These are phyloP conservation scores for Speoplatyrhinus poulsoni DNA, from an alignment of 2,113 vertebrate genomes.

Conservation along the genomic window DNA sequence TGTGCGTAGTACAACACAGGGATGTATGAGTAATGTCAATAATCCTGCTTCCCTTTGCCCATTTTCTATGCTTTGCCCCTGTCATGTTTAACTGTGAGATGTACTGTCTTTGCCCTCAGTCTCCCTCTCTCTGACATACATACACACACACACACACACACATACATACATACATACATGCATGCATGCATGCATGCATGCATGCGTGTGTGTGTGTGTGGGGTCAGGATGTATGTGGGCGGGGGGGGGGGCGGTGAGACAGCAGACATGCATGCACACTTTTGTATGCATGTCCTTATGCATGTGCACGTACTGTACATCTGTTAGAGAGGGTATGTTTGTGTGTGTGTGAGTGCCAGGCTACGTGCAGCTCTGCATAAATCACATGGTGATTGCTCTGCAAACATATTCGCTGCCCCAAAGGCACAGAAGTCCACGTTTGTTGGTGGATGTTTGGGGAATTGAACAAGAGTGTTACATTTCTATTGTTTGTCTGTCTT, in stretches of 20 bases:
- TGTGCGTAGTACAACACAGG: too few species aligned
- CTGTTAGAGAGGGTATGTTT: not conserved
- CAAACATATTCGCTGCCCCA: constrained; percentile 22
- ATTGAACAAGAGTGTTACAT: constrained; percentile 27
- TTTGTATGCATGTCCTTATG: not conserved
- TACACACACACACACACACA: not conserved
- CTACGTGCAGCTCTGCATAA: constrained; percentile 9
- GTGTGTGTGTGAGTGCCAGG: not conserved
- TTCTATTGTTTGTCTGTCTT: constrained; percentile 25
- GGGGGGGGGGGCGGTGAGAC: not conserved
- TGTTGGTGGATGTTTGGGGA: constrained; percentile 12
- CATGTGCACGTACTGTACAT: not conserved
- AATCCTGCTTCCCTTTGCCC: too few species aligned
- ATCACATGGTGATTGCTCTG: constrained; percentile 22
- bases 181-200: not conserved
- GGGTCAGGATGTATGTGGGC: not conserved
- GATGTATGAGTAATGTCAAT: too few species aligned
- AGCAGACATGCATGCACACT: not conserved
- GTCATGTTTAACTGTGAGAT: too few species aligned
- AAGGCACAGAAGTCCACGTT: constrained; percentile 34
- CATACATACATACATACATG: not conserved
- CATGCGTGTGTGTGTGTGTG: not conserved
- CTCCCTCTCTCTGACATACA: not conserved
- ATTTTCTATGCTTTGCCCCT: too few species aligned
- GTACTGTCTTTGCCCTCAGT: not conserved